phyloP scores from a whole-genome alignment of 2,797 vertebrate genomes.

The Momotus momota region DNA sequence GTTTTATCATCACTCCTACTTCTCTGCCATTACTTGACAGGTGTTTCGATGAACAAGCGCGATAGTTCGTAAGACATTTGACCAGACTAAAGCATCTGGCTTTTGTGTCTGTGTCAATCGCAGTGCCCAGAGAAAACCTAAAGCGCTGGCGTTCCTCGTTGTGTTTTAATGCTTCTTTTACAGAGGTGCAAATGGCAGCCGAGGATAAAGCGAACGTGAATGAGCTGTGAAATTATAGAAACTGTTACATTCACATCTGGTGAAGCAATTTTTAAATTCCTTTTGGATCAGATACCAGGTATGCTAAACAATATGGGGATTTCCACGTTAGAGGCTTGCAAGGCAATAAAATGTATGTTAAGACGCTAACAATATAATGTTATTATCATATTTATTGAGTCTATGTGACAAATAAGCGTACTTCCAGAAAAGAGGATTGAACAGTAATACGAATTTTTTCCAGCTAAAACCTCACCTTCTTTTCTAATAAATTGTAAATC shows the following conservation, averaged over 20 bases:
- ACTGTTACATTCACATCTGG: background rate
- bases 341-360: background rate
- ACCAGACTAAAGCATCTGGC: background rate
- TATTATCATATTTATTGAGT: conserved; percentile 22
- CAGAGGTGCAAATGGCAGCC: background rate
- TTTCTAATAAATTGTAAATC: conserved; percentile 45
- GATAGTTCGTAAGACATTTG: background rate
- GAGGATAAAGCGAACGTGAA: background rate
- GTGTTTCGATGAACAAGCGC: background rate
- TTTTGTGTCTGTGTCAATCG: background rate
- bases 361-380: background rate
- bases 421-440: conserved; percentile 22
- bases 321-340: background rate
- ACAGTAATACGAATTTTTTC: background rate
- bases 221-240: background rate
- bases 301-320: background rate
- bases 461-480: background rate
- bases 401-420: background rate
- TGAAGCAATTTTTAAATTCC: background rate
- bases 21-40: background rate
- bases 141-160: fast-evolving
- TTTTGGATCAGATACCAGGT: background rate
- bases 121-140: background rate
- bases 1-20: background rate
- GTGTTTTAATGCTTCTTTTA: background rate